Evolutionary conservation across 2,888 invertebrate genomes (phyloP), one percentile per base, ranked within the genome.

Genomic region (Ametastegia equiseti): DNA sequence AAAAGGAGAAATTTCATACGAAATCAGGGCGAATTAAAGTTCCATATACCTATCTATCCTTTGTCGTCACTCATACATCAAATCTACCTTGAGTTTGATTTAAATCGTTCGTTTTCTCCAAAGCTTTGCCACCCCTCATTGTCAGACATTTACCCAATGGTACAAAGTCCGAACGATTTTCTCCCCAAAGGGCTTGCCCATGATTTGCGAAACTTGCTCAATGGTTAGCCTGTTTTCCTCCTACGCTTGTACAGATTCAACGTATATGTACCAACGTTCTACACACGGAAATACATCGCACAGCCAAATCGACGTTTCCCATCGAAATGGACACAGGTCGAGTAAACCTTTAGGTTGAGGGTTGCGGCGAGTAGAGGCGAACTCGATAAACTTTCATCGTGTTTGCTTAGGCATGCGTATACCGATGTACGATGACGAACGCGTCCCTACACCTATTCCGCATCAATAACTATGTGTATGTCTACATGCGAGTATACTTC

Each of bases 331-430:
- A 78, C 42, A n/a, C n/a, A 27, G 36, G 13, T 54, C 54, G 27
- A 45, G 71, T 19, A 75, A 75, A 54, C 54, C 33, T 33, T 33
- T 19, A 30, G 75, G 75, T 39, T 39, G 47, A 47, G 71, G 71
- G 71, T 63, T 60, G 60, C 39, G 78, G 78, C 63, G 27, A 42
- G n/a, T n/a, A n/a, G n/a, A n/a, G 19, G 60, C 78, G 60, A 42
- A 78, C 42, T 78, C 78, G 78, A 78, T 78, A 78, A 78, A 57
- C 78, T 78, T 78, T 78, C 9, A 23, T 30, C 78, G 60, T 78
- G 78, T 78, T 78, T 78, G 63, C 78, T 60, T 78, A 78, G 78
- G 60, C 60, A 78, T 78, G 60, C 78, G 78, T 78, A 63, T 30
- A 54, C 19, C 19, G 33, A 75, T 19, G 30, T n/a, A 47, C 45